Evolutionary conservation across 2,113 vertebrate species (phyloP).

Genomic region (Anseranas semipalmata): DNA sequence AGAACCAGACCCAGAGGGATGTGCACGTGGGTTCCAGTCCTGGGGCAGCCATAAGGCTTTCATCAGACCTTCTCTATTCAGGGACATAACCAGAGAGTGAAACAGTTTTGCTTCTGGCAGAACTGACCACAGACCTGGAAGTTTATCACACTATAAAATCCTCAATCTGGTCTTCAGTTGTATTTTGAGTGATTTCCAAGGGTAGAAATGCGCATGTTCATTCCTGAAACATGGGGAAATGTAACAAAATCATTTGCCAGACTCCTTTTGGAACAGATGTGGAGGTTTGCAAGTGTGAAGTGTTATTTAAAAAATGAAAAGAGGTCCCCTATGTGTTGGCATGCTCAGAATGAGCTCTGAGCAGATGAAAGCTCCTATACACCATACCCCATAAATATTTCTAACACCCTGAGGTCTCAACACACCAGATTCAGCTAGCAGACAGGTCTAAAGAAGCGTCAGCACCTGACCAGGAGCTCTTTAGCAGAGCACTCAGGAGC

Average conservation of each 20-base stretch:
- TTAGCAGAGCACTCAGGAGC: background rate
- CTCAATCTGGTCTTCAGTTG: background rate
- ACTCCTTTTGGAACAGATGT: background rate
- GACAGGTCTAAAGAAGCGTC: background rate
- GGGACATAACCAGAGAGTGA: background rate
- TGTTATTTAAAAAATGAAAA: background rate
- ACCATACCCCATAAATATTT: background rate
- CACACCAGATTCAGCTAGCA: background rate
- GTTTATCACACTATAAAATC: background rate
- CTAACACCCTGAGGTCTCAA: background rate
- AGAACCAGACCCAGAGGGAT: background rate
- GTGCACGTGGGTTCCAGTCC: no score
- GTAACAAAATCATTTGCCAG: background rate
- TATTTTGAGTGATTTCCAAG: background rate
- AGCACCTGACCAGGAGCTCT: background rate
- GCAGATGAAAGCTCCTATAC: background rate
- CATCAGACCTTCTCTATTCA: background rate
- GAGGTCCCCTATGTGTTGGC: background rate
- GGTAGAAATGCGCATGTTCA: background rate
- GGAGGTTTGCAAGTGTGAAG: background rate
- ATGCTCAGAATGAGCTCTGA: background rate
- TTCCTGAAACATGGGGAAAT: background rate
- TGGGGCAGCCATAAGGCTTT: background rate
- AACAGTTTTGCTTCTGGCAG: background rate
- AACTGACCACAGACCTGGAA: background rate